A percentile compares a stretch with the other conserved stretches of the same genome.
phyloP scores from a whole-genome alignment of 2,888 invertebrate species.

The Andrena flavipes region DNA sequence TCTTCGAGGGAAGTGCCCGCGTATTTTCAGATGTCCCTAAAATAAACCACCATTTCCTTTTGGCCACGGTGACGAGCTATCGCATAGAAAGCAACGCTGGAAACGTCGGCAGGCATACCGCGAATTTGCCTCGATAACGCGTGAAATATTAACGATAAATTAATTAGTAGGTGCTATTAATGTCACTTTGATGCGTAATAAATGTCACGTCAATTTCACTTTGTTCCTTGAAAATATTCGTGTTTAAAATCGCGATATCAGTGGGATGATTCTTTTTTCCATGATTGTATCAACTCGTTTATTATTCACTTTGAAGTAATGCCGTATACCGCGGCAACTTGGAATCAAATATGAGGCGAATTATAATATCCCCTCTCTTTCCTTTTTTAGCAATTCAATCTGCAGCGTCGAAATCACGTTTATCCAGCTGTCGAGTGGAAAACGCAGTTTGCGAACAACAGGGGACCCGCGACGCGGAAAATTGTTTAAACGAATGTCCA shows the following conservation, averaged over 20 bases:
- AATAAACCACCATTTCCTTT: conserved; percentile 74
- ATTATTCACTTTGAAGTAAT: too few relatives aligned
- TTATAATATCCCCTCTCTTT: background rate
- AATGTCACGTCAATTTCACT: too few relatives aligned
- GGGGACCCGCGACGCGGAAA: background rate
- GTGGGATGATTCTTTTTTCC: too few relatives aligned
- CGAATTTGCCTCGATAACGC: conserved; percentile 1
- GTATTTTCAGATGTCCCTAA: conserved; percentile 79
- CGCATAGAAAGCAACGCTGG: conserved; percentile 36
- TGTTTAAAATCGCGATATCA: too few relatives aligned
- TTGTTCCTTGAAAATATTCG: too few relatives aligned
- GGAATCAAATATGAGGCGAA: too few relatives aligned
- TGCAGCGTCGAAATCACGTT: background rate
- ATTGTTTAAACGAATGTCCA: conserved; percentile 11
- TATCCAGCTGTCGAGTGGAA: background rate
- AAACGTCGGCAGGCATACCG: conserved; percentile 26
- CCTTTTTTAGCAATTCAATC: background rate
- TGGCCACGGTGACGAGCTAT: conserved; percentile 48
- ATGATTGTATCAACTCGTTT: too few relatives aligned
- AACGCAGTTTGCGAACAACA: background rate
- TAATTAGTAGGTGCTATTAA: background rate
- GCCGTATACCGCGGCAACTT: too few relatives aligned
- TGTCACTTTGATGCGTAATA: too few relatives aligned
- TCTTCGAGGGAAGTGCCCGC: conserved; percentile 59
- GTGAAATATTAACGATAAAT: conserved; percentile 9